Evolutionary conservation across 1,140 invertebrate species (phyloP), one percentile per base, ranked within the genome.

Genomic region (Trichonephila clavipes): DNA sequence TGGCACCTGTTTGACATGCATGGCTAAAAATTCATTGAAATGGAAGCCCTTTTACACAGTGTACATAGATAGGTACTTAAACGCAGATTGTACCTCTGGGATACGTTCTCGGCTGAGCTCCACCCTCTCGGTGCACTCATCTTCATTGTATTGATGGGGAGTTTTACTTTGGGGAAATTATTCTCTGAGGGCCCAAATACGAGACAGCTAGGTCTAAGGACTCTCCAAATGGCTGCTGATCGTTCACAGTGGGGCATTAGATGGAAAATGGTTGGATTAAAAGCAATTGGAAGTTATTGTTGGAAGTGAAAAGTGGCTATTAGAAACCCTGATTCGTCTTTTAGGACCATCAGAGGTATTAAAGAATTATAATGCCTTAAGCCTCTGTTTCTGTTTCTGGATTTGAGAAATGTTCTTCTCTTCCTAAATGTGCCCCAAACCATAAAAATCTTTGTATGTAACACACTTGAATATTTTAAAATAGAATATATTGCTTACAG

Each of bases 1-100:
- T n/a, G 44, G 82, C 82, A 85, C 82, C 82, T 85, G 82, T 85
- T 85, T 85, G 44, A 51, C 82, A 85, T 85, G 82, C 82, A 85
- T 34, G 28, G 58, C 58, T 85, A 85, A 85, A 85, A 85, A 85
- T 85, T 85, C 58, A 85, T 51, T 85, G 82, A 85, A 85, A 59
- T 59, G 28, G 44, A 85, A 85, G 58, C 44, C 34, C 82, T 5
- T 85, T 85, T 85, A 85, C 58, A 58, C 44, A n/a, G 21, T 59
- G 51, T 59, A 59, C 82, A 51, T 85, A 85, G 82, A 85, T 85
- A 59, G 58, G 82, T 59, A 85, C 58, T 85, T 85, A 28, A 85
- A 59, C 24, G 28, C 44, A 58, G 58, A 85, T 85, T 59, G 58
- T 34, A 51, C 82, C 82, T 58, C 82, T 58, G 82, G 82, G 82